Conservation (phyloP, 2,113 vertebrate species). For the Petrocephalus zakoni region DNA sequence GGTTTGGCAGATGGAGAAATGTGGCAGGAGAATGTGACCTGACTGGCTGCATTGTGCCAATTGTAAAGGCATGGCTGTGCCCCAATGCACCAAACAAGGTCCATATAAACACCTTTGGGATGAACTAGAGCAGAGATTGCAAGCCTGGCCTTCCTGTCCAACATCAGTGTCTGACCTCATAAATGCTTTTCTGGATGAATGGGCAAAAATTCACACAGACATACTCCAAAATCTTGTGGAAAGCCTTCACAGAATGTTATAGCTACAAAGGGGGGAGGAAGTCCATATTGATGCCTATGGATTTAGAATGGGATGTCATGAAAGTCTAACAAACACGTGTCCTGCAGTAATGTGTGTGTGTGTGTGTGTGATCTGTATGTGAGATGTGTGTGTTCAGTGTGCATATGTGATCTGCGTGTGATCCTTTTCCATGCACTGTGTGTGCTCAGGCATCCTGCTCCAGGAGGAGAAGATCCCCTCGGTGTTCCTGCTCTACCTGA, state of each 20-base stretch:
- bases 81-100: no score
- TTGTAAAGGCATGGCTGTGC: not conserved
- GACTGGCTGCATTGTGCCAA: not conserved
- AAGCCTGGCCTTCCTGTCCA: no score
- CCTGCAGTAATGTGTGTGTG: no score
- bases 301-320: not conserved
- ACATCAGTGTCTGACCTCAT: not conserved
- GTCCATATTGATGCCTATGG: not conserved
- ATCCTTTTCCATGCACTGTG: not conserved
- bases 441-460: conserved; percentile 74
- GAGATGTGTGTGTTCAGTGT: not conserved
- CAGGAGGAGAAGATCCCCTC: conserved; percentile 87
- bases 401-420: not conserved
- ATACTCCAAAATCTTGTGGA: not conserved
- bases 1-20: no score
- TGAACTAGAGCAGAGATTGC: no score
- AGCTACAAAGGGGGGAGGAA: no score
- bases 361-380: not conserved
- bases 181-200: not conserved
- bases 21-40: no score
- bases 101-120: no score
- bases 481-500: conserved; percentile 82
- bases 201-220: not conserved
- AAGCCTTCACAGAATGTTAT: not conserved
- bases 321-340: not conserved